Evolutionary conservation across 1,140 invertebrate species (phyloP), one percentile per base, ranked within the genome.

Genomic region (Sesamia nonagrioides): DNA sequence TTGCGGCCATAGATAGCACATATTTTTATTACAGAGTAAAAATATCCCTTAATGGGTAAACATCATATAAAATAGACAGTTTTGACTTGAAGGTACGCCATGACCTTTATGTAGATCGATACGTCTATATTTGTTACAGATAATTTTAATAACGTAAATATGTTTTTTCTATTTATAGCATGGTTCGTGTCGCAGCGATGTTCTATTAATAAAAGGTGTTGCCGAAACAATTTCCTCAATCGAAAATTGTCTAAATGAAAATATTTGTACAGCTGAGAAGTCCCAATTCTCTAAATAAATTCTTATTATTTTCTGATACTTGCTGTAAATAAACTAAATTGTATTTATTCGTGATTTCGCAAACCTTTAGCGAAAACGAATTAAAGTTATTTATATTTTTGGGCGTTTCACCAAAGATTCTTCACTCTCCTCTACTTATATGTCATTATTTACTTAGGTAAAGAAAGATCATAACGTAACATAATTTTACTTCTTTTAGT

Each of bases 71-170:
- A 66, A 66, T 66, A 66, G 5, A 27, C 33, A 15, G 6, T 13
- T n/a, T n/a, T 13, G 13, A 21, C 54, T 27, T 15, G 17, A 66
- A 9, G 37, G 61, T 42, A 66, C 21, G 9, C 0, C 17, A 11
- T 42, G 61, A 66, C 61, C 61, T 66, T 66, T 66, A 42, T 9
- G 17, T 56, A 15, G 8, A 18, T 66, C 8, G 37, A 66, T 42
- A 21, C 6, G 61, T 18, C 61, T 66, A 66, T 66, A 40, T 66
- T 42, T 37, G n/a, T 60, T 13, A 6, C 11, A 5, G 27, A 50
- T 35, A 27, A 63, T 37, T 18, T 63, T 66, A 42, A 40, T 40
- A 18, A 18, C 21, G 15, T 66, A 18, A 66, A 66, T n/a, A 66
- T 21, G 9, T 8, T 9, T 40, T n/a, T 8, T 6, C n/a, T 66